Conservation (phyloP, 1,140 invertebrate species). For the Rhyzopertha dominica region DNA sequence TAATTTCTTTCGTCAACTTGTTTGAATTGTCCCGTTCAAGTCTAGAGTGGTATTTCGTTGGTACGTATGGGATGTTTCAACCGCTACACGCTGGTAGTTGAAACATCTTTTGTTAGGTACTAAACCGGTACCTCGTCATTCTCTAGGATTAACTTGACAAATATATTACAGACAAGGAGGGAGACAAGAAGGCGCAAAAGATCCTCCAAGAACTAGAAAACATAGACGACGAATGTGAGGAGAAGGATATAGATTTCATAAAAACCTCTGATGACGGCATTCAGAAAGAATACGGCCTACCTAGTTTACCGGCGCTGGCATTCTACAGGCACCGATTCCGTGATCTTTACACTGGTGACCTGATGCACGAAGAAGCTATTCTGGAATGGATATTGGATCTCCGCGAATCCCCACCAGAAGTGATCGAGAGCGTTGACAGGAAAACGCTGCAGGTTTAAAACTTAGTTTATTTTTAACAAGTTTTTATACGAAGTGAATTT, state of each 20-base stretch:
- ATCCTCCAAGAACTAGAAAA: constrained; percentile 88
- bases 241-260: constrained; percentile 87
- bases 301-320: constrained; percentile 74
- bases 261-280: constrained; percentile 88
- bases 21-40: too few species aligned
- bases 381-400: constrained; percentile 85
- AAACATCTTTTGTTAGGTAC: too few species aligned
- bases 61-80: too few species aligned
- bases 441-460: constrained; percentile 68
- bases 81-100: too few species aligned
- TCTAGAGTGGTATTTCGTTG: too few species aligned
- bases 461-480: background rate
- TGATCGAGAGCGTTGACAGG: constrained; percentile 87
- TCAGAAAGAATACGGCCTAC: constrained; percentile 83
- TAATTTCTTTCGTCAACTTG: too few species aligned
- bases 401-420: constrained; percentile 77
- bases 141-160: too few species aligned
- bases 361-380: constrained; percentile 88
- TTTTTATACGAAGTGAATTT: constrained; percentile 6
- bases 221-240: constrained; percentile 91
- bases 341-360: constrained; percentile 72
- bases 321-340: constrained; percentile 89
- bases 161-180: constrained; percentile 76
- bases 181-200: constrained; percentile 83
- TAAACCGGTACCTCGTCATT: too few species aligned